Evolutionary conservation across 2,113 vertebrate species (phyloP).

Genomic region (Rhinogobius similis): DNA sequence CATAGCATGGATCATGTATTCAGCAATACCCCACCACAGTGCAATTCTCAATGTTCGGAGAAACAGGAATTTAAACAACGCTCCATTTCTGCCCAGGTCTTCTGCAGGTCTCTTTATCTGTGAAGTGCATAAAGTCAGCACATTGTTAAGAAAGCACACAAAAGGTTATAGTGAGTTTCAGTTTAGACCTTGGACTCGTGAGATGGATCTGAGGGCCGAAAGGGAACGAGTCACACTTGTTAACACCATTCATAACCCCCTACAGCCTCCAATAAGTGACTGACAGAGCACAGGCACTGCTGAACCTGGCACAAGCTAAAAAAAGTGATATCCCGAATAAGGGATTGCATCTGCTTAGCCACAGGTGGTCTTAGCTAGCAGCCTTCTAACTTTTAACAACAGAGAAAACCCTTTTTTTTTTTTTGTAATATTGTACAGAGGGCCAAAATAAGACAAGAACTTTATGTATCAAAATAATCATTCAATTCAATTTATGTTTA

Average conservation of each 20-base stretch:
- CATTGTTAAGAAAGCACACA: neutral
- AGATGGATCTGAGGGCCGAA: neutral
- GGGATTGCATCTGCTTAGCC: neutral
- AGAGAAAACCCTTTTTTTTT: neutral
- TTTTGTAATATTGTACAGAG: neutral
- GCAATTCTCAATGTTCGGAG: slow-evolving; percentile 79
- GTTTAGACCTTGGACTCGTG: neutral
- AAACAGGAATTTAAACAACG: slow-evolving; percentile 60
- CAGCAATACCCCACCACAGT: slow-evolving; percentile 89
- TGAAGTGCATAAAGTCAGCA: slow-evolving; percentile 14
- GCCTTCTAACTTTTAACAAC: neutral
- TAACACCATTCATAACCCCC: slow-evolving; percentile 1
- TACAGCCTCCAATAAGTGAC: slow-evolving; percentile 6
- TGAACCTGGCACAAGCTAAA: neutral
- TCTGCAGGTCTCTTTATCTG: slow-evolving; percentile 82
- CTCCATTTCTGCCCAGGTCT: slow-evolving; percentile 29
- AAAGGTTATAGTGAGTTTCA: neutral
- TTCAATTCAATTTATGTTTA: too few relatives aligned
- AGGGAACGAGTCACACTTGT: neutral
- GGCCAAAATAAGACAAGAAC: neutral
- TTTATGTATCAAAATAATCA: too few relatives aligned
- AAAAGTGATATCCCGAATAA: slow-evolving; percentile 2
- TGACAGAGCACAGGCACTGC: neutral
- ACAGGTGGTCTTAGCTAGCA: slow-evolving; percentile 1
- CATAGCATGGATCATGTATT: slow-evolving; percentile 90